Percentiles rank a stretch among this genome's conserved stretches.
phyloP scores from a whole-genome alignment of 2,113 vertebrate genomes.

The Apodemus speciosus region DNA sequence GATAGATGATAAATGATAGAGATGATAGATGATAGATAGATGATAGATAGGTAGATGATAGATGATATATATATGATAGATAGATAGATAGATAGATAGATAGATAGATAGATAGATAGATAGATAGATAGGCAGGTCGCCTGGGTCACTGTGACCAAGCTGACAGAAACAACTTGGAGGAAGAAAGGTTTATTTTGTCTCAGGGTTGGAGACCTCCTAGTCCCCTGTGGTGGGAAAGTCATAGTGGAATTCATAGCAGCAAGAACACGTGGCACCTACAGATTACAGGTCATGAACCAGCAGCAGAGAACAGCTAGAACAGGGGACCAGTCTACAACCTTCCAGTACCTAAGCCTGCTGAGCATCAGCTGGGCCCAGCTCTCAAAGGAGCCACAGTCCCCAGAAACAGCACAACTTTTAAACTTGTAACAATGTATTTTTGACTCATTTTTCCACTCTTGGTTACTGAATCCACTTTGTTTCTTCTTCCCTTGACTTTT shows the following conservation, averaged over 20 bases:
- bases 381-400: not conserved
- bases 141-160: not conserved
- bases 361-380: not conserved
- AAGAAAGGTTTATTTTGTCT: not conserved
- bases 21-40: not conserved
- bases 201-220: not conserved
- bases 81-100: not conserved
- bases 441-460: not conserved
- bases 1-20: not conserved
- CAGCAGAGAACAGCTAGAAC: not conserved
- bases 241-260: not conserved
- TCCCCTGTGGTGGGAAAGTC: not conserved
- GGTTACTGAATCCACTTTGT: not conserved
- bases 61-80: not conserved
- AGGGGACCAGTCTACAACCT: not conserved
- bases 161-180: not conserved
- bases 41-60: not conserved
- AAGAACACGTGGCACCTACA: accelerated
- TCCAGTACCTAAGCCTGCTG: not conserved
- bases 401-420: not conserved
- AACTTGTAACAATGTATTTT: not conserved
- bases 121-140: too few species aligned
- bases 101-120: not conserved
- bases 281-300: not conserved
- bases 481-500: not conserved